Base-by-base conservation (phyloP, 2,113 vertebrate species). In the Daphoenositta chrysoptera region DNA sequence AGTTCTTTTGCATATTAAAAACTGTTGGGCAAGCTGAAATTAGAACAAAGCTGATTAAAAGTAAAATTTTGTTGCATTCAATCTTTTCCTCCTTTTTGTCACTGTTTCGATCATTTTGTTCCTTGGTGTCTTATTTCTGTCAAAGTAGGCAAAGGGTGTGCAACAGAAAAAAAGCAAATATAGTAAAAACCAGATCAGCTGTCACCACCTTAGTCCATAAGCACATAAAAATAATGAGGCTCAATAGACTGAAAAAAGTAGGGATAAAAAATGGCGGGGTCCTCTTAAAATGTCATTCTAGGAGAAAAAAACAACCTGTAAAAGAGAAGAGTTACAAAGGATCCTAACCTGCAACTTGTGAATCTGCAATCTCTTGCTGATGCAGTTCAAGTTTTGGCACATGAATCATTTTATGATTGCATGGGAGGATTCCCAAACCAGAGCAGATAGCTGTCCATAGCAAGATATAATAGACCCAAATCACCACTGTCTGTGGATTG, bases 21-120 rank as follows among this genome's bases (percentile, higher is more conserved):
- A 82, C 23, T 63, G 61, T 83, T 66, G 42, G 78, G 31, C 69
- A 85, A 94, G 50, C 89, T 93, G 73, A 94, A 94, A 91, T 96
- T 89, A 91, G 77, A 95, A 60, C 31, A 91, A 69, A 93, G 42
- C 48, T 87, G 69, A 78, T 93, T 78, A 90, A 84, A 87, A 93
- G 56, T 58, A 92, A 78, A 68, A 63, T 66, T 83, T 51, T 77
- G 5, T 93, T 85, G 7, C 28, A 12, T 66, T 73, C 53, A 58
- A 0, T 90, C 7, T 78, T 88, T 95, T 90, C 12, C 10, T 85
- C 18, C 33, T 76, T 92, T 72, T 82, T 69, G 16, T 50, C 45
- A 54, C 9, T 72, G 5, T 68, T 88, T 88, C 65, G 37, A 23
- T 47, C 5, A 11, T 27, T 66, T 65, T 82, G 44, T 65, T 31